Conservation (phyloP, 2,888 invertebrate species). For the Epicampocera succincta region DNA sequence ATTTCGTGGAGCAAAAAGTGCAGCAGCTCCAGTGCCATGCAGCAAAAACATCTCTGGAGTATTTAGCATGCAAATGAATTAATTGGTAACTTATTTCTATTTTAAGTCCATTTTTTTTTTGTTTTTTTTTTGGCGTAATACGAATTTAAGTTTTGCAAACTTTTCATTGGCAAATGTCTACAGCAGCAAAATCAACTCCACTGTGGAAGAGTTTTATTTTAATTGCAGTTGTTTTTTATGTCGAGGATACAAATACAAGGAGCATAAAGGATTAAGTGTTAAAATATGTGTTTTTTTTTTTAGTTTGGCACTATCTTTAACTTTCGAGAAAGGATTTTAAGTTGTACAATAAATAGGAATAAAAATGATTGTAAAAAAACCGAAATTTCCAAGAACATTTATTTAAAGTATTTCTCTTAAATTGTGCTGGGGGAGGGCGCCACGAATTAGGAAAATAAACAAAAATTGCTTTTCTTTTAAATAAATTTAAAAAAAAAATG, state of each 20-base stretch:
- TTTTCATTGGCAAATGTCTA: conserved; percentile 52
- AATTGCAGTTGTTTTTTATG: conserved; percentile 33
- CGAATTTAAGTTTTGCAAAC: conserved; percentile 41
- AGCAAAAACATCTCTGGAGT: conserved; percentile 52
- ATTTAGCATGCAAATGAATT: conserved; percentile 75
- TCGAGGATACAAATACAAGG: conserved; percentile 10
- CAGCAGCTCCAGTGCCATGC: not conserved
- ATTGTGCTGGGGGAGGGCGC: too few relatives aligned
- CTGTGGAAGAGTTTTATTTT: not conserved
- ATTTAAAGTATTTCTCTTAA: too few relatives aligned
- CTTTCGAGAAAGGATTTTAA: not conserved
- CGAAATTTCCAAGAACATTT: too few relatives aligned
- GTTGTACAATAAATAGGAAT: not conserved
- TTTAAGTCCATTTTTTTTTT: conserved; percentile 8
- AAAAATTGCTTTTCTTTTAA: too few relatives aligned
- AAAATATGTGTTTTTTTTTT: conserved; percentile 57
- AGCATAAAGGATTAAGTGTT: conserved; percentile 63
- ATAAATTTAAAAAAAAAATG: too few relatives aligned
- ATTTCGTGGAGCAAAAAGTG: conserved; percentile 6
- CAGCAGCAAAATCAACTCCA: conserved; percentile 2
- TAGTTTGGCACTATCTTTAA: conserved; percentile 49
- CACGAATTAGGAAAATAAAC: too few relatives aligned
- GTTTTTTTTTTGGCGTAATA: not conserved
- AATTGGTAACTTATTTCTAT: conserved; percentile 71
- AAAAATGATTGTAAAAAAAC: not conserved